A percentile compares a stretch with the other conserved stretches of the same genome.
phyloP scores from a whole-genome alignment of 2,797 vertebrate genomes.

The Bothrops alternatus region DNA sequence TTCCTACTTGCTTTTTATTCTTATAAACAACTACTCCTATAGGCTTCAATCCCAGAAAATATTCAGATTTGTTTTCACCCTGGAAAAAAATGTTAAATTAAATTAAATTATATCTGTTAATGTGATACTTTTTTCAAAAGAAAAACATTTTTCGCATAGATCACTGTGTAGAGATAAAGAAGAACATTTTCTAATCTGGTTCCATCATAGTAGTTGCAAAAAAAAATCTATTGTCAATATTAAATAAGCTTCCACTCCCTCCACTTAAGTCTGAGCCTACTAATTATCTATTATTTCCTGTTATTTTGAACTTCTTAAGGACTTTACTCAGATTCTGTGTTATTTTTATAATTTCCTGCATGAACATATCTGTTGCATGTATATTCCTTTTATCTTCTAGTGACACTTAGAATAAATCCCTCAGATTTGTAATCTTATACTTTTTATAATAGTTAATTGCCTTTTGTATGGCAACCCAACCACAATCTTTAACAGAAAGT shows the following conservation, averaged over 20 bases:
- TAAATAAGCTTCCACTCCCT: neutral
- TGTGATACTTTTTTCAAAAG: neutral
- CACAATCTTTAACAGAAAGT: conserved; percentile 52
- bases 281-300: conserved; percentile 27
- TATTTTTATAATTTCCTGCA: conserved; percentile 39
- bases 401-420: conserved; percentile 36
- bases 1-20: conserved; percentile 90
- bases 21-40: conserved; percentile 87
- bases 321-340: conserved; percentile 31
- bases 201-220: neutral
- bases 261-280: neutral
- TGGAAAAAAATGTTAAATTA: conserved; percentile 65
- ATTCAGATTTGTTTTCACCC: conserved; percentile 88
- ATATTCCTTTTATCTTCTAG: conserved; percentile 29
- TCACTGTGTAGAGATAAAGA: neutral
- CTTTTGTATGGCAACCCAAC: conserved; percentile 48
- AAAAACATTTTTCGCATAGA: neutral
- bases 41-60: conserved; percentile 87
- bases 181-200: neutral
- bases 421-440: conserved; percentile 51
- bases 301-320: conserved; percentile 24
- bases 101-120: neutral
- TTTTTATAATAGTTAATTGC: conserved; percentile 46
- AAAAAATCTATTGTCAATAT: neutral
- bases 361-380: conserved; percentile 24